Conservation (phyloP, 2,797 vertebrate genomes). For the Lophotriccus pileatus region DNA sequence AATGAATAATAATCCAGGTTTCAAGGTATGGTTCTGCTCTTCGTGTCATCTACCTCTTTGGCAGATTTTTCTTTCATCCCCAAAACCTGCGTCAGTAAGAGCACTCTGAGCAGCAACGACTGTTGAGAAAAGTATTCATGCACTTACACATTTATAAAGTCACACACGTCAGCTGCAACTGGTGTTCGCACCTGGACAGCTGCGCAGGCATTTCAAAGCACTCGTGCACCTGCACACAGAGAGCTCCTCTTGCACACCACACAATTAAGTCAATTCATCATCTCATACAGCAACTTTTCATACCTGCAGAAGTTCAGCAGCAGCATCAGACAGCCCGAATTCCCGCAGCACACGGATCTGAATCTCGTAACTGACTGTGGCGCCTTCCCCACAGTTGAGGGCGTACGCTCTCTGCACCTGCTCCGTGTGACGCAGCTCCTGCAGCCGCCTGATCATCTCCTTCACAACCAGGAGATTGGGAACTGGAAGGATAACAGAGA, state of each 20-base stretch:
- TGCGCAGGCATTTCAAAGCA: background rate
- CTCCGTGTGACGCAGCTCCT: slow-evolving; percentile 92
- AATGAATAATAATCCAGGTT: background rate
- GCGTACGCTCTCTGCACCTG: slow-evolving; percentile 96
- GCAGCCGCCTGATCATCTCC: slow-evolving; percentile 92
- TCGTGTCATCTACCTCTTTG: background rate
- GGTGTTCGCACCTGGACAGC: background rate
- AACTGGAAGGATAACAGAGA: slow-evolving; percentile 74
- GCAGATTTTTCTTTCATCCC: background rate
- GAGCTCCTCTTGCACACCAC: background rate
- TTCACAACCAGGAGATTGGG: slow-evolving; percentile 87
- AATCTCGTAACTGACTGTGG: slow-evolving; percentile 95
- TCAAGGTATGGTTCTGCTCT: background rate
- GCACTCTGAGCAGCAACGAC: background rate
- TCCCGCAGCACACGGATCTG: slow-evolving; percentile 95
- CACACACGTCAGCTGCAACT: background rate
- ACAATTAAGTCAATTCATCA: background rate
- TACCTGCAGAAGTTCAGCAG: slow-evolving; percentile 96
- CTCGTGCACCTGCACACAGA: background rate
- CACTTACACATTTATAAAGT: background rate
- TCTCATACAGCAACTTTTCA: background rate
- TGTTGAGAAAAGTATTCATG: background rate
- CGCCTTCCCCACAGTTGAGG: slow-evolving; percentile 94
- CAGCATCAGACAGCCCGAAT: slow-evolving; percentile 91
- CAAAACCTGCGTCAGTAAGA: background rate